A percentile compares a stretch with the other conserved stretches of the same genome.
Conservation (phyloP, 2,888 invertebrate genomes). For the Sesamia inferens region DNA sequence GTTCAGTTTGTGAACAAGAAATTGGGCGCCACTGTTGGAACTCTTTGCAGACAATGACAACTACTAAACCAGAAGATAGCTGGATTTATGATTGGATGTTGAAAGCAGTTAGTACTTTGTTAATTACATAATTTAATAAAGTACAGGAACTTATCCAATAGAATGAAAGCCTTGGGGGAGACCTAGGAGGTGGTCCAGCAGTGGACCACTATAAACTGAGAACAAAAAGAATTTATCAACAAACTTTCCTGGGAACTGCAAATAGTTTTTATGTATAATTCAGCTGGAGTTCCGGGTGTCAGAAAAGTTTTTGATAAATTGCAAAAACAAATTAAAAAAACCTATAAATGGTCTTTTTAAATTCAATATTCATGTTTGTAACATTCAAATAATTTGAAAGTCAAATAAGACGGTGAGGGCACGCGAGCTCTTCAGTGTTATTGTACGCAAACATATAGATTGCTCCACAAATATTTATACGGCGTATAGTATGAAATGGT, state of each 20-base stretch:
- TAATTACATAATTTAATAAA: background rate
- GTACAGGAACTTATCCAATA: background rate
- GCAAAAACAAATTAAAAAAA: background rate
- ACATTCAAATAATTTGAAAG: slow-evolving; percentile 68
- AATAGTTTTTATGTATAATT: no score
- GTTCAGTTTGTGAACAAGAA: no score
- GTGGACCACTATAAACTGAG: no score
- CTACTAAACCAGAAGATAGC: background rate
- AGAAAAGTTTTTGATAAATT: no score
- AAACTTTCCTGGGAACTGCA: background rate
- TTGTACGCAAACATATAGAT: slow-evolving; percentile 70
- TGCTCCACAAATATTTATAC: slow-evolving; percentile 72
- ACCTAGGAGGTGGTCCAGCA: no score
- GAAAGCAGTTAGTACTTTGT: background rate
- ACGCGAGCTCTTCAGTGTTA: slow-evolving; percentile 70
- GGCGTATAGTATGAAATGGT: slow-evolving; percentile 65
- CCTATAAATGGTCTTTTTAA: slow-evolving; percentile 15
- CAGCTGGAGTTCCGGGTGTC: no score
- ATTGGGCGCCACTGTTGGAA: background rate
- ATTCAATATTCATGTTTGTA: slow-evolving; percentile 60
- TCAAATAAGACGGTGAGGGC: slow-evolving; percentile 68
- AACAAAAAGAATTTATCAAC: no score
- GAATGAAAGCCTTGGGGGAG: no score
- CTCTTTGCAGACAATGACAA: background rate
- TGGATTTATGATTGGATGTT: background rate